A percentile compares a stretch with the other conserved stretches of the same genome.
phyloP scores from a whole-genome alignment of 2,113 vertebrate species.

The Anoplopoma fimbria region DNA sequence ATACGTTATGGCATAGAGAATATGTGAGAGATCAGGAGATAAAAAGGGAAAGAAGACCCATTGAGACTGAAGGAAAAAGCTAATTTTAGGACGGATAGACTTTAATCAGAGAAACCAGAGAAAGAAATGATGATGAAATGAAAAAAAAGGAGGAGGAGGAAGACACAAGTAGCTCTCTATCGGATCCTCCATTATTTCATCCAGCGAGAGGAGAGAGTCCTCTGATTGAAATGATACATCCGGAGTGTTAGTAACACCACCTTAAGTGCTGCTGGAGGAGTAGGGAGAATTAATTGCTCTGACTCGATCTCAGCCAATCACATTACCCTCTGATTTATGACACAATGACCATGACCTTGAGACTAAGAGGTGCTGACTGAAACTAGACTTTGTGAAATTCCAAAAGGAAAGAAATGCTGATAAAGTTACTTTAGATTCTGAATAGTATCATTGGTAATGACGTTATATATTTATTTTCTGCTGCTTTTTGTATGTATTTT shows the following conservation, averaged over 20 bases:
- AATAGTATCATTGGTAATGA: neutral
- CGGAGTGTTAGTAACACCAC: conserved; percentile 77
- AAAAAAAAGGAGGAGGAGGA: neutral
- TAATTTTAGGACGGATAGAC: neutral
- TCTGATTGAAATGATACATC: conserved; percentile 81
- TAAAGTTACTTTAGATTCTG: neutral
- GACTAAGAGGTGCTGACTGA: conserved; percentile 55
- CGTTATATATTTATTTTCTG: neutral
- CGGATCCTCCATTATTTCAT: conserved; percentile 48
- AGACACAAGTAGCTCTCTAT: neutral
- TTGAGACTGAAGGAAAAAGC: neutral
- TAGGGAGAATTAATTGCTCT: conserved; percentile 77
- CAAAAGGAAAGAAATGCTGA: neutral
- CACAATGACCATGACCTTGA: conserved; percentile 86
- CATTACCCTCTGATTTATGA: conserved; percentile 88
- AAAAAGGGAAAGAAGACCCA: neutral
- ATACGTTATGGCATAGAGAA: neutral
- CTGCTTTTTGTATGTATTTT: neutral
- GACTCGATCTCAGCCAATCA: conserved; percentile 79
- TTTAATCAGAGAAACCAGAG: neutral
- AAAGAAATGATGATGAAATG: neutral
- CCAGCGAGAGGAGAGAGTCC: conserved; percentile 34
- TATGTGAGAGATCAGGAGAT: neutral
- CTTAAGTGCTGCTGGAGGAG: conserved; percentile 75
- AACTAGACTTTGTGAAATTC: neutral